Percentiles rank a stretch among this genome's conserved stretches.
These are phyloP conservation scores for Ceyx margarethae DNA, from an alignment of 2,113 vertebrate species.

Conservation along the genomic window DNA sequence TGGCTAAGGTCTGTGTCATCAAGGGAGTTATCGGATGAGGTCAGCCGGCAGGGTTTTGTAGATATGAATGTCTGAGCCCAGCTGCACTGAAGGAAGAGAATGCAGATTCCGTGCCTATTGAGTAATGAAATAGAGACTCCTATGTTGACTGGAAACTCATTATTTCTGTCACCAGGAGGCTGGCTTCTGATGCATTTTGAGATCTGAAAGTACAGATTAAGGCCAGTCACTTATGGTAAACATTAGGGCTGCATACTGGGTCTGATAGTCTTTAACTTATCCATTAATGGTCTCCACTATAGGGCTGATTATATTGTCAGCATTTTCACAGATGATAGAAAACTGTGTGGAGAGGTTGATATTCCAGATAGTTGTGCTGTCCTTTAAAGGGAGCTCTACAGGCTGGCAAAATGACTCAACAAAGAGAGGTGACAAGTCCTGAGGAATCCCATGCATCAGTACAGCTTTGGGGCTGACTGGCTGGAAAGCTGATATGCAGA, in stretches of 20 bases:
- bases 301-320: neutral
- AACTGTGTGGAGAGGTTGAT: neutral
- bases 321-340: neutral
- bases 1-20: neutral
- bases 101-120: neutral
- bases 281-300: neutral
- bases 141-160: neutral
- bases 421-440: neutral
- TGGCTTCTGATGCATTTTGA: neutral
- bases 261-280: neutral
- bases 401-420: neutral
- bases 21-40: neutral
- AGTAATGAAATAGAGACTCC: neutral
- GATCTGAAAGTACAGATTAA: neutral
- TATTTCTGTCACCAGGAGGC: neutral
- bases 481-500: neutral
- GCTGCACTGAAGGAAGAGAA: neutral
- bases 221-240: neutral
- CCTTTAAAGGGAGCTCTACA: neutral
- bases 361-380: neutral
- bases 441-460: neutral
- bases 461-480: neutral
- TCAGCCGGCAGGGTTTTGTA: neutral
- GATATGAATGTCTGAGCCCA: neutral
- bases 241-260: neutral